These are phyloP conservation scores for Caradrina clavipalpis DNA, from an alignment of 2,888 invertebrate species.

Conservation along the genomic window DNA sequence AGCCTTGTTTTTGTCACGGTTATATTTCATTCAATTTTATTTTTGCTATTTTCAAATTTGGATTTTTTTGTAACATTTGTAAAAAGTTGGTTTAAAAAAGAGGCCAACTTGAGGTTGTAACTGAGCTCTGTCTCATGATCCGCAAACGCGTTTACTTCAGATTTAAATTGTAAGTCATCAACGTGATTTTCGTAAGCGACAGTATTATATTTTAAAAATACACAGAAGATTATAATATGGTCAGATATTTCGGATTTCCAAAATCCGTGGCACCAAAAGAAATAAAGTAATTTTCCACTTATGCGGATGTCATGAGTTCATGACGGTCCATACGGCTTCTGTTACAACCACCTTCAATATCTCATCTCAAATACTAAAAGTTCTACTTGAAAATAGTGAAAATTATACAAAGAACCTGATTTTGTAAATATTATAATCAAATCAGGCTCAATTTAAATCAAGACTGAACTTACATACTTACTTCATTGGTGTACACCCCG, in stretches of 20 bases:
- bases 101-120: slow-evolving; percentile 29
- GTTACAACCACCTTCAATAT: slow-evolving; percentile 25
- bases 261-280: too few relatives aligned
- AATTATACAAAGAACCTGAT: slow-evolving; percentile 32
- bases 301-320: too few relatives aligned
- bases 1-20: slow-evolving; percentile 18
- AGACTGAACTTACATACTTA: slow-evolving; percentile 23
- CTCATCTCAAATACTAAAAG: neutral
- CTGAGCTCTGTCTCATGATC: neutral
- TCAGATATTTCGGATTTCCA: too few relatives aligned
- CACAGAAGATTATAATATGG: too few relatives aligned
- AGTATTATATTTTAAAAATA: too few relatives aligned
- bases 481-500: slow-evolving; percentile 33
- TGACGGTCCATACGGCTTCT: neutral
- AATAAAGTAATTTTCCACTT: too few relatives aligned
- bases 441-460: slow-evolving; percentile 30
- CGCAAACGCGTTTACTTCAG: too few relatives aligned
- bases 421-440: slow-evolving; percentile 54
- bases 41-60: slow-evolving; percentile 55
- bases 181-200: too few relatives aligned
- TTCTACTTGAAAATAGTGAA: slow-evolving; percentile 48
- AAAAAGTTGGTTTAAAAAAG: neutral
- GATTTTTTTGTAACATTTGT: neutral
- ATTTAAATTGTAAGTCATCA: too few relatives aligned
- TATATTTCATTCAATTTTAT: slow-evolving; percentile 16